Conservation (phyloP, 2,113 vertebrate genomes). For the Pseudopipra pipra region DNA sequence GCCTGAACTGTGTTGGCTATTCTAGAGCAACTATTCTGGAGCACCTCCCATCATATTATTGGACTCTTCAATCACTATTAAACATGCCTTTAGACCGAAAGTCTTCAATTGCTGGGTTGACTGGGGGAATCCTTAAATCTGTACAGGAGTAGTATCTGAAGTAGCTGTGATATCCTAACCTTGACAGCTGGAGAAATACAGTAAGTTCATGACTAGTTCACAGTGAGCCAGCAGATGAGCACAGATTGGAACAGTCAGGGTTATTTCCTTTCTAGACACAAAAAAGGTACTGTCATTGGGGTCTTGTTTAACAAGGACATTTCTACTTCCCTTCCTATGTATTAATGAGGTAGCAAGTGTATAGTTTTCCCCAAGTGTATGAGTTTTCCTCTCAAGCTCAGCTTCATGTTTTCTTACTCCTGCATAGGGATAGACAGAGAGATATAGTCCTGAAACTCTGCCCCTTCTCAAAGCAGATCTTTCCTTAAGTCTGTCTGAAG, state of each 20-base stretch:
- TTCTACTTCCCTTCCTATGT: neutral
- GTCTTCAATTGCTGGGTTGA: neutral
- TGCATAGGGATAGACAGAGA: neutral
- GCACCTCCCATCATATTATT: neutral
- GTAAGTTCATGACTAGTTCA: neutral
- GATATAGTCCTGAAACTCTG: neutral
- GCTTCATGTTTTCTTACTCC: neutral
- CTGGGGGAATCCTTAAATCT: neutral
- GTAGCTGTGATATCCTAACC: neutral
- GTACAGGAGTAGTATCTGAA: neutral
- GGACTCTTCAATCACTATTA: neutral
- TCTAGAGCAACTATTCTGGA: neutral
- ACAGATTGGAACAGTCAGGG: neutral
- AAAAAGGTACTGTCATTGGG: neutral
- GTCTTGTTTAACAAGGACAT: neutral
- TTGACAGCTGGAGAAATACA: neutral
- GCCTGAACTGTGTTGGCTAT: neutral
- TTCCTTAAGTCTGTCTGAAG: neutral
- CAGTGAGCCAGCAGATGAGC: neutral
- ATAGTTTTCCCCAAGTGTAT: neutral
- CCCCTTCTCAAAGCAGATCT: neutral
- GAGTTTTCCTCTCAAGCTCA: neutral
- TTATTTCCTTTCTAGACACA: neutral
- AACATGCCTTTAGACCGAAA: neutral
- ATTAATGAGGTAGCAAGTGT: neutral